A percentile compares a stretch with the other conserved stretches of the same genome.
phyloP scores from a whole-genome alignment of 2,797 vertebrate genomes.

The Thunnus albacares region DNA sequence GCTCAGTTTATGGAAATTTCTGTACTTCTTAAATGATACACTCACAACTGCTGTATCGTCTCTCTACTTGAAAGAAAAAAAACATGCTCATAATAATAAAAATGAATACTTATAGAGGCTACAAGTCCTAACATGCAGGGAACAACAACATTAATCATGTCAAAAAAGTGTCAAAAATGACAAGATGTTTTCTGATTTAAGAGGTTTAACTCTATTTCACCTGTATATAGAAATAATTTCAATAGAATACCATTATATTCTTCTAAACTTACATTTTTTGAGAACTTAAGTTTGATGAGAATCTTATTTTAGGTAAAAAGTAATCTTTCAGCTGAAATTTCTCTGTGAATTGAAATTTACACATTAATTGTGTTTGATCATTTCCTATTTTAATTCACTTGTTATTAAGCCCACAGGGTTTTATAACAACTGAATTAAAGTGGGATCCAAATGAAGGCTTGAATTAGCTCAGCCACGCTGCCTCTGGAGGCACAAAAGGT shows the following conservation, averaged over 20 bases:
- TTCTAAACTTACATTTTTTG: background rate
- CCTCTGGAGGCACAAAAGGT: constrained; percentile 55
- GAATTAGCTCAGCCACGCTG: constrained; percentile 40
- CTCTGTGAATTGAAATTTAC: background rate
- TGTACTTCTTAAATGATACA: background rate
- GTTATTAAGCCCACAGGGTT: constrained; percentile 1
- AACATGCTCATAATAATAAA: background rate
- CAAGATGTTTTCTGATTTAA: too few relatives aligned
- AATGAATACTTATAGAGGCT: background rate
- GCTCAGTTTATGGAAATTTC: too few relatives aligned
- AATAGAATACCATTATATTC: background rate
- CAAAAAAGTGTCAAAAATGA: too few relatives aligned
- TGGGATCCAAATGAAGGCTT: constrained; percentile 21
- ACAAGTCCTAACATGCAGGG: background rate
- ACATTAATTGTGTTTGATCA: background rate
- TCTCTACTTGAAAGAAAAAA: background rate
- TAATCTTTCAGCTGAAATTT: too few relatives aligned
- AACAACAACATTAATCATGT: background rate
- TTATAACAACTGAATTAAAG: background rate
- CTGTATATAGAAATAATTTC: background rate
- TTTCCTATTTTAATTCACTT: constrained; percentile 17
- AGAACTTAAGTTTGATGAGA: constrained; percentile 3
- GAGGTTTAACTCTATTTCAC: background rate
- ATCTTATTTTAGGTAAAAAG: background rate
- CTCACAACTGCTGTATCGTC: background rate